Evolutionary conservation across 2,797 vertebrate genomes (phyloP).

Genomic region (Aplochiton taeniatus): DNA sequence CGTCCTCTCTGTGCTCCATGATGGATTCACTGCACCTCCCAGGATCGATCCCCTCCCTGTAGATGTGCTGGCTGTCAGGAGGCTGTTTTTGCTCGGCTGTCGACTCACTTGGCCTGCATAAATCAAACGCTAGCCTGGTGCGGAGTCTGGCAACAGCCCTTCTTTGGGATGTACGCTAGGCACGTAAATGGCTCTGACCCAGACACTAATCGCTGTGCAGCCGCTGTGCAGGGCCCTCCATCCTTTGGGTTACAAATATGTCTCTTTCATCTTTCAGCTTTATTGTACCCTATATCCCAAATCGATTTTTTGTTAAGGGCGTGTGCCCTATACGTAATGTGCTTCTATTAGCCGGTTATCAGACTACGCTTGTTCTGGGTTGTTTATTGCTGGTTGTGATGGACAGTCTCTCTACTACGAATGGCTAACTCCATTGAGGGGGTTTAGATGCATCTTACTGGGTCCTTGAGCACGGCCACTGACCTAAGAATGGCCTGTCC

Average conservation of each 20-base stretch:
- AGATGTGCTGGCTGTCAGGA: conserved; percentile 57
- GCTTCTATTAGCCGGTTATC: too few species aligned
- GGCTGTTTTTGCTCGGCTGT: conserved; percentile 46
- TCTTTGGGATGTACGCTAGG: conserved; percentile 28
- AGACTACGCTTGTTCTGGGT: too few species aligned
- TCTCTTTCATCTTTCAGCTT: conserved; percentile 18
- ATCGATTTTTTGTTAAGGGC: too few species aligned
- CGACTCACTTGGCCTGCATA: conserved; percentile 54
- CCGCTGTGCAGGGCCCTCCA: conserved; percentile 20
- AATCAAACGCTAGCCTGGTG: conserved; percentile 52
- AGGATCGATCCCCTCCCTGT: conserved; percentile 61
- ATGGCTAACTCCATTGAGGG: conserved; percentile 9
- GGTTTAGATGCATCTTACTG: conserved; percentile 45
- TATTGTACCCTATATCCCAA: background rate
- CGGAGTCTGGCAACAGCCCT: conserved; percentile 40
- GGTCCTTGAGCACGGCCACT: conserved; percentile 17
- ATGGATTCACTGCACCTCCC: conserved; percentile 43
- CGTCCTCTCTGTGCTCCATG: conserved; percentile 35
- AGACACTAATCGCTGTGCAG: conserved; percentile 21
- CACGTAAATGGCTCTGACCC: conserved; percentile 48
- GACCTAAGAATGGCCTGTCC: conserved; percentile 2
- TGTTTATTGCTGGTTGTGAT: conserved; percentile 23
- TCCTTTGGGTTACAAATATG: conserved; percentile 26
- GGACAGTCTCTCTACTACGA: conserved; percentile 24
- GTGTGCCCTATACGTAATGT: too few species aligned